Base-by-base conservation (phyloP, 2,797 vertebrate species). In the Phoebastria nigripes region DNA sequence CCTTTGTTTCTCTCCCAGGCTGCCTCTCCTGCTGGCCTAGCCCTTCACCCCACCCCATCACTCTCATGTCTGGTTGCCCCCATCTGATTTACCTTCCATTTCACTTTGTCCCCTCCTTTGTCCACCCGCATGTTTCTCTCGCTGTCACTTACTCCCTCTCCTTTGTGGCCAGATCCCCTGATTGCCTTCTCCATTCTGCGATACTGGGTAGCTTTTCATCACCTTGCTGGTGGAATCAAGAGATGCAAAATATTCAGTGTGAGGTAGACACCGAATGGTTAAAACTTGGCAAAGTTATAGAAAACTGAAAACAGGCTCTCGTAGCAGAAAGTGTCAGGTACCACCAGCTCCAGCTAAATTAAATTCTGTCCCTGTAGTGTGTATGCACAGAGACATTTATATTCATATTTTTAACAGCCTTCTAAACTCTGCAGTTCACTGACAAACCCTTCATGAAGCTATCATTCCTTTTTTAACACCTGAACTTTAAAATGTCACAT, bases 321-420 rank as follows among this genome's bases (percentile, higher is more conserved):
- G 94, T 95, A 97, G 95, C 95, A 96, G 95, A 96, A 97, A 97
- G 95, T 95, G 95, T 96, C 96, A 97, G 96, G 97, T 97, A 96
- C 97, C 94, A 97, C 93, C 96, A 97, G 93, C 95, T 96, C 94
- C 94, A 97, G 91, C 93, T 97, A 97, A 94, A 97, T 96, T 97
- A 97, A 97, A 97, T 97, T 97, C 97, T 97, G 97, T 97, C 97
- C 97, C 94, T 97, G 97, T 96, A 97, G 95, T 96, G 95, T 97
- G 95, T 97, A 96, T 97, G 96, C 96, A 96, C 95, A 94, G 96
- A 96, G 96, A 97, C 96, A 97, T 97, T 97, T 97, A 97, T 97
- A 97, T 97, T 97, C 97, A 97, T 97, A 97, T 97, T 96, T 96
- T 95, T 97, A 97, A 97, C 97, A 97, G 96, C 95, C 96, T 97